phyloP scores from a whole-genome alignment of 23 tunicate genomes.

The Halocynthia aurantium region DNA sequence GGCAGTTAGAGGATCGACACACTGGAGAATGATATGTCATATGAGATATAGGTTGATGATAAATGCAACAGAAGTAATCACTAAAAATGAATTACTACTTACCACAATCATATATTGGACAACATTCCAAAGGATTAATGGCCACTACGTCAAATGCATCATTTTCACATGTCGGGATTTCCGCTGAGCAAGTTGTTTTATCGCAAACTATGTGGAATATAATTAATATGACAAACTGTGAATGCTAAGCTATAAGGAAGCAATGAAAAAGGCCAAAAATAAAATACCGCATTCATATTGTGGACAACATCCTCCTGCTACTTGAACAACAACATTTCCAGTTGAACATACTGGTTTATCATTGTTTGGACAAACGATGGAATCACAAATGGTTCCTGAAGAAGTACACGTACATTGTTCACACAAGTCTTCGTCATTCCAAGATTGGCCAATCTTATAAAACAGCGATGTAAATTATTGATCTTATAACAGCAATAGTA shows the following conservation, averaged over 20 bases:
- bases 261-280: background rate
- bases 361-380: slow-evolving; percentile 30
- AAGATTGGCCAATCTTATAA: slow-evolving; percentile 27
- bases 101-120: slow-evolving; percentile 90
- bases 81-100: slow-evolving; percentile 9
- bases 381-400: slow-evolving; percentile 50
- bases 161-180: slow-evolving; percentile 42
- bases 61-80: too few species aligned
- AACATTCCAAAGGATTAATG: slow-evolving; percentile 68
- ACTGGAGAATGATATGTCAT: slow-evolving; percentile 31
- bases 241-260: background rate
- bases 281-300: slow-evolving; percentile 75
- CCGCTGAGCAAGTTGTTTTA: slow-evolving; percentile 42
- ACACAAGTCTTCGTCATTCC: slow-evolving; percentile 39
- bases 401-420: slow-evolving; percentile 56
- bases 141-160: slow-evolving; percentile 60
- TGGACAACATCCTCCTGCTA: slow-evolving; percentile 53
- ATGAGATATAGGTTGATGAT: background rate
- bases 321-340: slow-evolving; percentile 48
- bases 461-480: background rate
- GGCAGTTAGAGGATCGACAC: slow-evolving; percentile 74
- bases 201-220: slow-evolving; percentile 60
- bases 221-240: background rate
- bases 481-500: background rate
- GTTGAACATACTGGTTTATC: slow-evolving; percentile 52